Conservation (phyloP, 2,888 invertebrate genomes). For the Spisula subtruncata region DNA sequence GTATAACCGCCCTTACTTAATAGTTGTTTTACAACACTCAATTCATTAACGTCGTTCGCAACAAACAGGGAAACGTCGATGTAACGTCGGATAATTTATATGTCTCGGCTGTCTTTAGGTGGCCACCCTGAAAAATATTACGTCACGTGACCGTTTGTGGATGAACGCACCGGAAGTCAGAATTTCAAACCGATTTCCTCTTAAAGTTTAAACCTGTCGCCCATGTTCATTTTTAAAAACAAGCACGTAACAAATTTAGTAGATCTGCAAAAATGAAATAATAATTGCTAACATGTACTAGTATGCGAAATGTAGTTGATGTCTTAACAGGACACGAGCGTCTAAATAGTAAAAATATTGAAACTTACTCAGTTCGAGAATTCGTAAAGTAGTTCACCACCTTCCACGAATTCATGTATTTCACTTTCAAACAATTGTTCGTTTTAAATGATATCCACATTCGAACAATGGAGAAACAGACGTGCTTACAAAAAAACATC, state of each 20-base stretch:
- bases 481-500: slow-evolving; percentile 17
- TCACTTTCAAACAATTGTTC: background rate
- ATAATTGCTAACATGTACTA: background rate
- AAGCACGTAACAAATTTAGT: background rate
- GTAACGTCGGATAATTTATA: slow-evolving; percentile 42
- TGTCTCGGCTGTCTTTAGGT: slow-evolving; percentile 37
- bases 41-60: slow-evolving; percentile 49
- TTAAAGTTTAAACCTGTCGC: background rate
- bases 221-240: background rate
- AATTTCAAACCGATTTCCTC: slow-evolving; percentile 11
- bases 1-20: slow-evolving; percentile 50
- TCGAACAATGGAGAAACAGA: slow-evolving; percentile 12
- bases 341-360: background rate
- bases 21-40: slow-evolving; percentile 37
- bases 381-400: background rate
- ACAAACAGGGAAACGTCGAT: slow-evolving; percentile 46
- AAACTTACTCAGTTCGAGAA: background rate
- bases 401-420: background rate
- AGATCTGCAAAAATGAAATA: background rate
- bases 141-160: slow-evolving; percentile 32
- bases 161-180: slow-evolving; percentile 40
- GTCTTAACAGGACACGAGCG: background rate
- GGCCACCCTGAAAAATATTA: slow-evolving; percentile 45
- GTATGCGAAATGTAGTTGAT: background rate
- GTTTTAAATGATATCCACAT: slow-evolving; percentile 25